Base-by-base conservation (phyloP, 1,140 invertebrate species). In the Anadara kagoshimensis region DNA sequence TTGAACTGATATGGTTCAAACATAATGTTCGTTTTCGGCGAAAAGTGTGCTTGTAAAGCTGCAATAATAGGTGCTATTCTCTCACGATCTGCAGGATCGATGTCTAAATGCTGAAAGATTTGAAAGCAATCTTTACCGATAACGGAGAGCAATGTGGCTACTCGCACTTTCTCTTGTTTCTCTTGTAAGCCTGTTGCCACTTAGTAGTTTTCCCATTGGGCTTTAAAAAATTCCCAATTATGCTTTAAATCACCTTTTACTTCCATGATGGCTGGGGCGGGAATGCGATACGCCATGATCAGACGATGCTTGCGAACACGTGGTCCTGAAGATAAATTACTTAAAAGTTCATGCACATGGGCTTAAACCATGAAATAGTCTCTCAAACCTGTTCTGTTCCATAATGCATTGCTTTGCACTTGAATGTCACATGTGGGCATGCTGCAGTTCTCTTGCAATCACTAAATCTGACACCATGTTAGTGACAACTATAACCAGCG, bases 191-290 rank as follows among this genome's bases (percentile, higher is more conserved):
- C 20, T 51, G 49, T 43, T 8, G 51, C 65, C 20, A 57, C 56
- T 54, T 67, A 1, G 47, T 57, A 67, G 49, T 67, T 67, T 14
- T 51, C 49, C 65, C 51, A 56, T 22, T 67, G 62, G 36, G 44
- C 20, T 51, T 64, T 64, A 10, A 64, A 64, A 64, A 64, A 64
- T 41, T 64, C 49, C 62, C 45, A 64, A 22, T 64, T 64, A 51
- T 22, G 16, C 20, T 22, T 51, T 4, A 51, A 11, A 18, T 26
- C 49, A 22, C 56, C 56, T 12, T 57, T 57, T 24, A 57, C 24
- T 3, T 57, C 24, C 56, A 57, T 57, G 24, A 12, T 51, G 4
- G 62, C 44, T 26, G 62, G 44, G 24, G 49, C 62, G 20, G 49
- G 63, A 26, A 66, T 51, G 49, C 29, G 29, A 36, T 36, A 36